Base-by-base conservation (phyloP, 2,797 vertebrate genomes). In the Rhabdomys pumilio region DNA sequence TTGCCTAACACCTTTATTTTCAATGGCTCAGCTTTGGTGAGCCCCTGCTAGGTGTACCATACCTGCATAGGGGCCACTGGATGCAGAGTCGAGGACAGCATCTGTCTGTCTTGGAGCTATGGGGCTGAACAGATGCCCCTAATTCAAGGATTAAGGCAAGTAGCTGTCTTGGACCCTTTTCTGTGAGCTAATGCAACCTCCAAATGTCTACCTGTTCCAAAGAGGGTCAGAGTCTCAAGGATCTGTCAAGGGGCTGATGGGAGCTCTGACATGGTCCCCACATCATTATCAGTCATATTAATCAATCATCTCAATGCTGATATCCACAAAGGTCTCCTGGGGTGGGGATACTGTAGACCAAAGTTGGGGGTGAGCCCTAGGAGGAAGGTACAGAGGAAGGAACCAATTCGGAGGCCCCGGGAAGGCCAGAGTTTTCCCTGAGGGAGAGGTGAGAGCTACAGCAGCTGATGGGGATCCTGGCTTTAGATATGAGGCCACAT, bases 1-100 rank as follows among this genome's bases (percentile, higher is more conserved):
- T 1, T 12, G 1, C 29, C 24, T 57, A 0, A 12, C 1, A 24
- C 34, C 53, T 53, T 87, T 29, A 13, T 1, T 15, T 1, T 13
- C 17, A 34, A 10, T 9, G 63, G 1, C 65, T 38, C 44, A 9
- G n/a, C 65, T 31, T 31, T 34, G 77, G 9, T 34, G 67, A 44
- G 44, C 9, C 0, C 65, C 24, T n/a, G 72, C 77, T 34, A 41
- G 50, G 14, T 59, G 0, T n/a, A 4, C 31, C 14, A 4, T 34
- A 34, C 29, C 41, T 7, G 0, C 0, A 3, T 9, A 12, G 6
- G 63, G 50, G 3, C 50, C 50, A 26, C 22, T 15, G 67, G 12
- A 59, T 57, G 17, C 29, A 15, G 29, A 31, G 47, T 20, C 4
- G 38, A 15, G 3, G 34, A 29, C 0, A 0, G 55, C 7, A 26